phyloP scores from a whole-genome alignment of 2,113 vertebrate species.

The Clarias gariepinus region DNA sequence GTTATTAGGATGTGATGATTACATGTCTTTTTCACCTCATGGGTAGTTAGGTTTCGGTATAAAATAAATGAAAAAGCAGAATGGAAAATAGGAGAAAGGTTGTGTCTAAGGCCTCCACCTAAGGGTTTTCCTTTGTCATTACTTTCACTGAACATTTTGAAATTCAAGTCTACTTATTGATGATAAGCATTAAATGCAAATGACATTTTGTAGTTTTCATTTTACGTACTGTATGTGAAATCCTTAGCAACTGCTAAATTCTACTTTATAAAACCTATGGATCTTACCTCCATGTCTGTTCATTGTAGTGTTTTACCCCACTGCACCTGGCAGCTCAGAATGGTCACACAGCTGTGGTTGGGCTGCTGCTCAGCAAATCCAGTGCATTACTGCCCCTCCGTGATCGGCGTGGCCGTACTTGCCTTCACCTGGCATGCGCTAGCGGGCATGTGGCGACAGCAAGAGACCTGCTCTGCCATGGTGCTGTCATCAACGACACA shows the following conservation, averaged over 20 bases:
- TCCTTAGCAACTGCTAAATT: not conserved
- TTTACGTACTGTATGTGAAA: not conserved
- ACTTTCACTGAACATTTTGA: too few species aligned
- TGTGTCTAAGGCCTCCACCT: too few species aligned
- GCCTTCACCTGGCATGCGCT: constrained; percentile 57
- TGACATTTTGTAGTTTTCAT: not conserved
- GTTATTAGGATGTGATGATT: too few species aligned
- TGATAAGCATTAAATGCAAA: too few species aligned
- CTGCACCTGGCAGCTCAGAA: constrained; percentile 64
- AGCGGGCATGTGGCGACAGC: constrained; percentile 59
- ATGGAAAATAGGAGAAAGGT: too few species aligned
- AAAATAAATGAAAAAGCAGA: too few species aligned
- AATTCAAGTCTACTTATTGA: too few species aligned
- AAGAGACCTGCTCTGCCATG: constrained; percentile 58
- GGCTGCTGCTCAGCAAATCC: constrained; percentile 64
- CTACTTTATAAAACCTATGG: too few species aligned
- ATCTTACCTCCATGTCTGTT: not conserved
- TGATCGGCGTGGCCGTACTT: constrained; percentile 63
- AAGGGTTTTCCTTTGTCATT: too few species aligned
- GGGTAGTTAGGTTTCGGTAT: too few species aligned
- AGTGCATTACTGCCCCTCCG: constrained; percentile 61
- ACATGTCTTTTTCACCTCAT: too few species aligned
- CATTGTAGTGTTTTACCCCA: constrained; percentile 59
- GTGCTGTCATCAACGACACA: constrained; percentile 60
- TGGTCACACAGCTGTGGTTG: constrained; percentile 63